Percentiles rank a stretch among this genome's conserved stretches.
phyloP scores from a whole-genome alignment of 2,888 invertebrate genomes.

The Lingula anatina region DNA sequence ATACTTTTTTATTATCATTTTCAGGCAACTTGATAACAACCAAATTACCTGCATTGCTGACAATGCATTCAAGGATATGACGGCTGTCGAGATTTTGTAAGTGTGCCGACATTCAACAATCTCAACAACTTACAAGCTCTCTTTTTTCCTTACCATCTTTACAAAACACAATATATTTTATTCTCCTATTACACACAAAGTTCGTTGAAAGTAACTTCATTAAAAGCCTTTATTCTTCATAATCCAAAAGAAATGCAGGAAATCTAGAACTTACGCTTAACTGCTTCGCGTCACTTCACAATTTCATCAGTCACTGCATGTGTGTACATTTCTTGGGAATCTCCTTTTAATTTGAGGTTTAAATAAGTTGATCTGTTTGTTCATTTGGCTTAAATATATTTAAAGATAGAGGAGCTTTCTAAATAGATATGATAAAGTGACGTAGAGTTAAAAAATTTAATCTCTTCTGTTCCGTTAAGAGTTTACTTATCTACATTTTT shows the following conservation, averaged over 20 bases:
- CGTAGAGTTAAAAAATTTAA: too few species aligned
- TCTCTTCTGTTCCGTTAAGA: too few species aligned
- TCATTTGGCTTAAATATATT: too few species aligned
- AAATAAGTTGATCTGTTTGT: not conserved
- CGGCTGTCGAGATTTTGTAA: slow-evolving; percentile 70
- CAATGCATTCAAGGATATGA: slow-evolving; percentile 74
- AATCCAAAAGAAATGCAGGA: too few species aligned
- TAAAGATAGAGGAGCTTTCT: too few species aligned
- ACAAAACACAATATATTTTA: too few species aligned
- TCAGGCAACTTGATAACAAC: slow-evolving; percentile 88
- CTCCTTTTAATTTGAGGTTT: not conserved
- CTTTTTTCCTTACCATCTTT: too few species aligned
- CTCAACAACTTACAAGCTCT: too few species aligned
- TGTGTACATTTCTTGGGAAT: not conserved
- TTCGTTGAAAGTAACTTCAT: not conserved
- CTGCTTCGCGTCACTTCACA: not conserved
- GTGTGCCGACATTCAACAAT: too few species aligned
- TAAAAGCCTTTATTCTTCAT: not conserved
- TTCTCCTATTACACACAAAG: not conserved
- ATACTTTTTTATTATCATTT: slow-evolving; percentile 23
- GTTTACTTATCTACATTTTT: too few species aligned
- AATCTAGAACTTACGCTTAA: not conserved
- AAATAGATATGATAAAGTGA: too few species aligned
- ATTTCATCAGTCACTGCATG: not conserved
- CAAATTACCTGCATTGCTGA: slow-evolving; percentile 91